These are phyloP conservation scores for Bombus confusus DNA, from an alignment of 1,140 invertebrate genomes.

Conservation along the genomic window DNA sequence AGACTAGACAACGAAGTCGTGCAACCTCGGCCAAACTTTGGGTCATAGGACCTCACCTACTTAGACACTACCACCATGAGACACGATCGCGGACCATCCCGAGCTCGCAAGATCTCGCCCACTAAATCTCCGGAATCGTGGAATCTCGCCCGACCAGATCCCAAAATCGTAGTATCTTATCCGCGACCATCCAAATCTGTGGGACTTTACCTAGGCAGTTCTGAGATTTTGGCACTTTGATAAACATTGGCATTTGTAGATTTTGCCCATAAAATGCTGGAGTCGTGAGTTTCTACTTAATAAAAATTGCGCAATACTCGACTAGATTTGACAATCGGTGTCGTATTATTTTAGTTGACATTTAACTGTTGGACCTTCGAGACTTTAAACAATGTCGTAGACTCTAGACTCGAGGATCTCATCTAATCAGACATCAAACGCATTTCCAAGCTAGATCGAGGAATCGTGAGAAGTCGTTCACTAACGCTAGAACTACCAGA, in stretches of 20 bases:
- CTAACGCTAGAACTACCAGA: too few species aligned
- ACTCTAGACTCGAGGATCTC: too few species aligned
- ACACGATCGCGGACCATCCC: background rate
- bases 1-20: background rate
- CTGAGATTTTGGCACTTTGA: background rate
- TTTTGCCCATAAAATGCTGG: background rate
- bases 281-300: too few species aligned
- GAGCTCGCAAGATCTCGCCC: background rate
- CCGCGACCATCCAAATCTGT: background rate
- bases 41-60: background rate
- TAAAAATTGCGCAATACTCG: too few species aligned
- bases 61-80: background rate
- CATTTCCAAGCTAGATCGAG: too few species aligned
- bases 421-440: too few species aligned
- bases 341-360: too few species aligned
- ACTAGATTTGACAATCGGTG: too few species aligned
- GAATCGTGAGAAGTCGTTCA: too few species aligned
- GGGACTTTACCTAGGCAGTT: background rate
- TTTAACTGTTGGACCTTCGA: too few species aligned
- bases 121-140: background rate
- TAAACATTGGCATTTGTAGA: background rate
- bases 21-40: background rate
- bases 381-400: too few species aligned
- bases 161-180: background rate
- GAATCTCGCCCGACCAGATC: background rate